Percentiles rank a stretch among this genome's conserved stretches.
These are phyloP conservation scores for Gryllus bimaculatus DNA, from an alignment of 1,140 invertebrate species.

Conservation along the genomic window DNA sequence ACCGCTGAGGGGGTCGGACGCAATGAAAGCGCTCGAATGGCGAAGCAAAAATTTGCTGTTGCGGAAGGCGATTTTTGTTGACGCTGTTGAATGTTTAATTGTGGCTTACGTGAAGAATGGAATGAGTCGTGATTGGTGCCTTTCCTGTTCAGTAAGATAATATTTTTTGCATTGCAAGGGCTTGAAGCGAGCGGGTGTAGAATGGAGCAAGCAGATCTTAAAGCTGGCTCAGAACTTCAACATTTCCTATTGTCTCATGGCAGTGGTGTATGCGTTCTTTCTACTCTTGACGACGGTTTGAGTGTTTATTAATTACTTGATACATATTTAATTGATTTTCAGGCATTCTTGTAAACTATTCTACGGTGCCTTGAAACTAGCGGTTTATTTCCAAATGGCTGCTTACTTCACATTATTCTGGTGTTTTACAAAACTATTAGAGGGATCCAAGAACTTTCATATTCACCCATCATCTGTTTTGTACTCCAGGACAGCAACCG, in stretches of 20 bases:
- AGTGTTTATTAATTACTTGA: background rate
- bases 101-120: slow-evolving; percentile 61
- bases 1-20: slow-evolving; percentile 51
- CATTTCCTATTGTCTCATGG: slow-evolving; percentile 53
- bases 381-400: slow-evolving; percentile 88
- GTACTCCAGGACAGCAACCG: slow-evolving; percentile 71
- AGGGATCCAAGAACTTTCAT: slow-evolving; percentile 65
- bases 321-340: slow-evolving; percentile 24
- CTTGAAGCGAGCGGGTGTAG: slow-evolving; percentile 71
- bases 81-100: slow-evolving; percentile 86
- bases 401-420: slow-evolving; percentile 77
- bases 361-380: slow-evolving; percentile 75
- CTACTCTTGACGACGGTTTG: background rate
- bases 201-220: slow-evolving; percentile 61
- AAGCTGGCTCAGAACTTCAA: slow-evolving; percentile 62
- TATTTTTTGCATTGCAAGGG: slow-evolving; percentile 84
- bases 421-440: slow-evolving; percentile 75
- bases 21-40: slow-evolving; percentile 55
- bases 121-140: slow-evolving; percentile 74
- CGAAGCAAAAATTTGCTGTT: slow-evolving; percentile 76
- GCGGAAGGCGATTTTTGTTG: slow-evolving; percentile 89
- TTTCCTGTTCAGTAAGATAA: no score
- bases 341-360: slow-evolving; percentile 57
- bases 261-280: background rate
- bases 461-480: slow-evolving; percentile 88